A percentile compares a stretch with the other conserved stretches of the same genome.
Evolutionary conservation across 2,113 vertebrate species (phyloP).

Genomic region (Penelope pileata): DNA sequence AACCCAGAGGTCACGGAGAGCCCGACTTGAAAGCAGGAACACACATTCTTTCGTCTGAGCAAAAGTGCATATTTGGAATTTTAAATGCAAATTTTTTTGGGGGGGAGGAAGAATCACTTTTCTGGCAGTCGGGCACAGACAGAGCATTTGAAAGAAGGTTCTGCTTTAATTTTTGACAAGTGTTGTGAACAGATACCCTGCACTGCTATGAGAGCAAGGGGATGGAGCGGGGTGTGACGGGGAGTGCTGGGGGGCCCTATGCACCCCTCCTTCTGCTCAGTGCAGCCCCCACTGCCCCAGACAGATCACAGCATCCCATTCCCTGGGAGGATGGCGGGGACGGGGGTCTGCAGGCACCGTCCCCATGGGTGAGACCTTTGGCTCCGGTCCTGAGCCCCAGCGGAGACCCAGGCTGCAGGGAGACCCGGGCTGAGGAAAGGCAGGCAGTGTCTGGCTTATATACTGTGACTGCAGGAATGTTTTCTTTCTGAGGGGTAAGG

Average conservation of each 20-base stretch:
- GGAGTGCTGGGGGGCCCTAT: neutral
- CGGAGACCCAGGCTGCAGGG: accelerated
- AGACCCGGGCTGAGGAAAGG: neutral
- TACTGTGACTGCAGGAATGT: neutral
- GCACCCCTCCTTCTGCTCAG: neutral
- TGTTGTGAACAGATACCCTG: constrained; percentile 52
- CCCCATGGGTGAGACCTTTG: accelerated
- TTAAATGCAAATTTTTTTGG: constrained; percentile 71
- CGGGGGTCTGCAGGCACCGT: neutral
- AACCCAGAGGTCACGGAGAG: constrained; percentile 72
- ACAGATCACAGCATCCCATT: neutral
- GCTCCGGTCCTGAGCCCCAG: neutral
- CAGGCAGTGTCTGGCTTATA: neutral
- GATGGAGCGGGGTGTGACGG: neutral
- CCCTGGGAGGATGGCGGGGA: neutral
- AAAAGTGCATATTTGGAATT: constrained; percentile 74
- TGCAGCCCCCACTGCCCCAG: neutral
- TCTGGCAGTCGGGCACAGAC: constrained; percentile 60
- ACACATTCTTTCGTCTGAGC: constrained; percentile 61
- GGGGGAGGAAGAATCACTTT: constrained; percentile 42
- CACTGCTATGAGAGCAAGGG: constrained; percentile 10
- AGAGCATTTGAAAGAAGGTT: constrained; percentile 61
- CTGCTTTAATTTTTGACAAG: constrained; percentile 75
- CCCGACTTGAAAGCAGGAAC: constrained; percentile 62
- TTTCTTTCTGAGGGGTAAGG: neutral